Evolutionary conservation across 2,113 vertebrate genomes (phyloP).

Genomic region (Tachysurus fulvidraco): DNA sequence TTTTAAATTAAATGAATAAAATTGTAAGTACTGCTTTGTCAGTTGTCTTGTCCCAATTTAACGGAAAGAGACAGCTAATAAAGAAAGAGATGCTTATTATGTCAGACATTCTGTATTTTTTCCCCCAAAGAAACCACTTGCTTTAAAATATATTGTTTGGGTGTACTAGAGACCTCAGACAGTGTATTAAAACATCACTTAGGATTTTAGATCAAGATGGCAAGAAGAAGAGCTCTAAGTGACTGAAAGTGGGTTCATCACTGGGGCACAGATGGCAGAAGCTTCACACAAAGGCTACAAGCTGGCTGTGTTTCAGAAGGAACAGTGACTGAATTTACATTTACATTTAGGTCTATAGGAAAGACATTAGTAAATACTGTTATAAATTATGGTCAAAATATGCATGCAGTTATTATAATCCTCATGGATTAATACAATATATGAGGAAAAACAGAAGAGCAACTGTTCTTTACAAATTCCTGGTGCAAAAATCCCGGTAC

Average conservation of each 20-base stretch:
- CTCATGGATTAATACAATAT: not conserved
- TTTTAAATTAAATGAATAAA: not conserved
- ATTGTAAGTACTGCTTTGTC: conserved; percentile 3
- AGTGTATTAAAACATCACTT: not conserved
- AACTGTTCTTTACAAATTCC: not conserved
- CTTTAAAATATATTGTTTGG: not conserved
- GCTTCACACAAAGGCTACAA: not conserved
- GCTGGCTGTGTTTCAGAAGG: not conserved
- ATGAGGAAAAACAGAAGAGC: not conserved
- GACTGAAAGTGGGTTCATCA: conserved; percentile 1
- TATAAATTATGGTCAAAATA: not conserved
- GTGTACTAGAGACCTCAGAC: not conserved
- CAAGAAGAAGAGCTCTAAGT: not conserved
- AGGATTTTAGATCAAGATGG: not conserved
- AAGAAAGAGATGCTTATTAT: not conserved
- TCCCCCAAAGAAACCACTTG: not conserved
- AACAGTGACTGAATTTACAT: not conserved
- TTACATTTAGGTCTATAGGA: not conserved
- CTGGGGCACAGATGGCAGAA: not conserved
- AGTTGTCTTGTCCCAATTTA: not conserved
- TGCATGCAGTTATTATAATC: not conserved
- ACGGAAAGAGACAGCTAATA: conserved; percentile 3
- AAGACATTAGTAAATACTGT: not conserved
- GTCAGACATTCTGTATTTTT: not conserved
- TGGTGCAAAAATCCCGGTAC: not conserved